Percentiles rank a stretch among this genome's conserved stretches.
phyloP scores from a whole-genome alignment of 2,888 invertebrate genomes.

The Helobdella robusta region DNA sequence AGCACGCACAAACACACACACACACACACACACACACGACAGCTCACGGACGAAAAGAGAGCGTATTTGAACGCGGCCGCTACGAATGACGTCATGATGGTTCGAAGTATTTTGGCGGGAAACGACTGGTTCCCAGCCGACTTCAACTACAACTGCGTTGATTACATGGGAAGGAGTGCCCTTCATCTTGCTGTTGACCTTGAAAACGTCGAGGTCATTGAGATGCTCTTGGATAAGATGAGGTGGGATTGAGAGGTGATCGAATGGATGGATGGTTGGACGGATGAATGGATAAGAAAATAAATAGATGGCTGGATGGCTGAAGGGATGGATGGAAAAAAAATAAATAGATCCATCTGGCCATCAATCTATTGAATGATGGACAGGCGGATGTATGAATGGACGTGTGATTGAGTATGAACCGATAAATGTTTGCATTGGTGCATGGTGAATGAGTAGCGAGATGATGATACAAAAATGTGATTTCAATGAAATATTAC shows the following conservation, averaged over 20 bases:
- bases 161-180: conserved; percentile 59
- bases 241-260: neutral
- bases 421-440: too few relatives aligned
- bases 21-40: neutral
- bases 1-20: neutral
- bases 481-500: too few relatives aligned
- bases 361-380: too few relatives aligned
- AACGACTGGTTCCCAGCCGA: neutral
- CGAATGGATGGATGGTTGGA: neutral
- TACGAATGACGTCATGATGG: neutral
- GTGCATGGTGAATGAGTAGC: too few relatives aligned
- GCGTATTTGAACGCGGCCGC: neutral
- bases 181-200: conserved; percentile 62
- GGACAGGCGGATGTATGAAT: too few relatives aligned
- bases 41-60: conserved; percentile 7
- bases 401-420: too few relatives aligned
- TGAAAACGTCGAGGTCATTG: conserved; percentile 58
- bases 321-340: neutral
- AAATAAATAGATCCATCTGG: neutral
- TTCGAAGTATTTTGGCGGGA: neutral
- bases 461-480: too few relatives aligned
- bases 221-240: conserved; percentile 57
- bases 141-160: conserved; percentile 49
- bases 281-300: neutral
- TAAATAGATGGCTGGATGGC: neutral